Evolutionary conservation across 2,888 invertebrate species (phyloP).

Genomic region (Mantis religiosa): DNA sequence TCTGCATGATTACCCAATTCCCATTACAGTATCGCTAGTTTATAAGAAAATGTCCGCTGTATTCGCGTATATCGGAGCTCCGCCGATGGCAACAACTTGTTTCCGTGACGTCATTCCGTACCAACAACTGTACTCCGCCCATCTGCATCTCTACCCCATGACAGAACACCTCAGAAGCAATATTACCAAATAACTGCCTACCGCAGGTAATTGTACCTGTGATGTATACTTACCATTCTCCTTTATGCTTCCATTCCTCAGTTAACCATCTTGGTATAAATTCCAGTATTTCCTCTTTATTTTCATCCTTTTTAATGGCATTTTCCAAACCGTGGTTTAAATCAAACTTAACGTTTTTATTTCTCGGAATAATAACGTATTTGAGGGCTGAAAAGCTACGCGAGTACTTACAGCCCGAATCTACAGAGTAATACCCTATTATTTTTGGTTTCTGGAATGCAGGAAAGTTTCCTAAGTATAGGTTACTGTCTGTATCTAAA

Average conservation of each 20-base stretch:
- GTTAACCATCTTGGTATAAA: conserved; percentile 50
- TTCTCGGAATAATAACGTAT: background rate
- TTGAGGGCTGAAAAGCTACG: conserved; percentile 37
- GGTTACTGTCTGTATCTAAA: background rate
- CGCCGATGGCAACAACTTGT: too few relatives aligned
- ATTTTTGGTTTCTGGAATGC: conserved; percentile 18
- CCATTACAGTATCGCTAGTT: too few relatives aligned
- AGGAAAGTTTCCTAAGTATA: conserved; percentile 10
- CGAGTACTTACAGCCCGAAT: conserved; percentile 41
- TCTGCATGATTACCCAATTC: too few relatives aligned
- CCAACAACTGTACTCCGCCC: too few relatives aligned
- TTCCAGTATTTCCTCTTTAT: conserved; percentile 47
- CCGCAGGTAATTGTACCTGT: too few relatives aligned
- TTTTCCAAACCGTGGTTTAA: conserved; percentile 44
- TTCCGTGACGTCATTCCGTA: too few relatives aligned
- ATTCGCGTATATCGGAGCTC: too few relatives aligned
- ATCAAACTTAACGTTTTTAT: background rate
- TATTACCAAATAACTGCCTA: too few relatives aligned
- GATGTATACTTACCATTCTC: background rate
- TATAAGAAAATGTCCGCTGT: too few relatives aligned
- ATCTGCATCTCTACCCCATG: too few relatives aligned
- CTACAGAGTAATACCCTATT: conserved; percentile 50
- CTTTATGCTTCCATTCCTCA: background rate
- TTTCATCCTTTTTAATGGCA: conserved; percentile 39
- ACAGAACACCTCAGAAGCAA: too few relatives aligned